phyloP scores from a whole-genome alignment of 2,113 vertebrate genomes.

The Ranitomeya imitator region DNA sequence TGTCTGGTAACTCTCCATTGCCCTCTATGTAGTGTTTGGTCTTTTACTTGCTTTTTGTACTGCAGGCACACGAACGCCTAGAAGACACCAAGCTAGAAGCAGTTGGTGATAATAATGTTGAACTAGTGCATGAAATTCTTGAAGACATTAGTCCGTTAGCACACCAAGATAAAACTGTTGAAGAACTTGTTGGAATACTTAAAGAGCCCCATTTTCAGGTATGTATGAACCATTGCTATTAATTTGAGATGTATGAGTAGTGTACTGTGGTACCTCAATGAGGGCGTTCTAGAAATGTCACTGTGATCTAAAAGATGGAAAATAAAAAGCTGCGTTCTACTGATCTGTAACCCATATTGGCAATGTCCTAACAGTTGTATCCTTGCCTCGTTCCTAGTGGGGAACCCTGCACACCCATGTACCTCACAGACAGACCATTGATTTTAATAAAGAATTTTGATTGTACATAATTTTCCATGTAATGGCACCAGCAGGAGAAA shows the following conservation, averaged over 20 bases:
- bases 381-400: too few species aligned
- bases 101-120: slow-evolving; percentile 90
- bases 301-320: too few species aligned
- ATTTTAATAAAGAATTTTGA: background rate
- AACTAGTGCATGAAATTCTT: slow-evolving; percentile 91
- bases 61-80: slow-evolving; percentile 91
- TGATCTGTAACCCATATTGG: too few species aligned
- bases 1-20: background rate
- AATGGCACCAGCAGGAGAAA: background rate
- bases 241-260: slow-evolving; percentile 43
- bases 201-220: slow-evolving; percentile 97
- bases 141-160: slow-evolving; percentile 85
- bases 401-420: too few species aligned
- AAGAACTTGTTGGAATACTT: slow-evolving; percentile 88
- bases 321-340: too few species aligned
- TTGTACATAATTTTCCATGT: background rate
- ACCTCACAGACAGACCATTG: background rate
- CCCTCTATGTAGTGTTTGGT: background rate
- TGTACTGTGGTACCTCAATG: background rate
- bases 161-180: slow-evolving; percentile 79
- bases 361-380: too few species aligned
- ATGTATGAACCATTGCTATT: slow-evolving; percentile 13
- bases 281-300: too few species aligned
- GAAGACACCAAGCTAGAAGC: slow-evolving; percentile 94
- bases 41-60: slow-evolving; percentile 41